Percentiles rank a stretch among this genome's conserved stretches.
Conservation (phyloP, 2,113 vertebrate species). For the Heloderma charlesbogerti region DNA sequence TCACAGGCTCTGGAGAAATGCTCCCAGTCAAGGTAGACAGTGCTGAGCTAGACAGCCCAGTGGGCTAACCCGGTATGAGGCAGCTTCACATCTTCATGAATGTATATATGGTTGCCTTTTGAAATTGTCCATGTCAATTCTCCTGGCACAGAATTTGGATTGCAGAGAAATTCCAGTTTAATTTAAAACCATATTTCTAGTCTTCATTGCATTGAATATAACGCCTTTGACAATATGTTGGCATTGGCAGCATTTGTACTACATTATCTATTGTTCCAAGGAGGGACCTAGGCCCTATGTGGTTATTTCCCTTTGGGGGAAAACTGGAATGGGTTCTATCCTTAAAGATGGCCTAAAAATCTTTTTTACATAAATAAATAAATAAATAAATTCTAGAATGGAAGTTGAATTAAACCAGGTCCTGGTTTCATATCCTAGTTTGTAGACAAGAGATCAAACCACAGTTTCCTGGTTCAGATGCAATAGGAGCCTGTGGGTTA, state of each 20-base stretch:
- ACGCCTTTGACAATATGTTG: background rate
- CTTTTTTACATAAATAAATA: too few species aligned
- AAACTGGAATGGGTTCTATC: background rate
- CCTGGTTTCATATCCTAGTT: background rate
- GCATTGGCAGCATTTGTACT: background rate
- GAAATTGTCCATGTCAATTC: background rate
- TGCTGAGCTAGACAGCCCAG: background rate
- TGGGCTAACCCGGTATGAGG: background rate
- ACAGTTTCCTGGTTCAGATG: background rate
- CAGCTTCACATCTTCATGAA: background rate
- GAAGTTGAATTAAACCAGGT: background rate
- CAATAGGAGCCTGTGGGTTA: background rate
- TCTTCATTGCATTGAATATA: background rate
- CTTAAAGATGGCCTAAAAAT: too few species aligned
- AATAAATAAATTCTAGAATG: background rate
- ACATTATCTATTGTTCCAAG: background rate
- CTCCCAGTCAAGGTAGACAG: background rate
- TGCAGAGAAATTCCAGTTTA: too few species aligned
- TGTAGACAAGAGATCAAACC: background rate
- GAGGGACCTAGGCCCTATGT: background rate
- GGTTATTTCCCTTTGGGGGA: background rate
- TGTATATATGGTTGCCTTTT: background rate
- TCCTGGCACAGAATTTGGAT: background rate
- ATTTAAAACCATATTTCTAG: background rate
- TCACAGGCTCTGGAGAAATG: background rate